Evolutionary conservation across 2,113 vertebrate genomes (phyloP).

Genomic region (Brachyhypopomus gauderio): DNA sequence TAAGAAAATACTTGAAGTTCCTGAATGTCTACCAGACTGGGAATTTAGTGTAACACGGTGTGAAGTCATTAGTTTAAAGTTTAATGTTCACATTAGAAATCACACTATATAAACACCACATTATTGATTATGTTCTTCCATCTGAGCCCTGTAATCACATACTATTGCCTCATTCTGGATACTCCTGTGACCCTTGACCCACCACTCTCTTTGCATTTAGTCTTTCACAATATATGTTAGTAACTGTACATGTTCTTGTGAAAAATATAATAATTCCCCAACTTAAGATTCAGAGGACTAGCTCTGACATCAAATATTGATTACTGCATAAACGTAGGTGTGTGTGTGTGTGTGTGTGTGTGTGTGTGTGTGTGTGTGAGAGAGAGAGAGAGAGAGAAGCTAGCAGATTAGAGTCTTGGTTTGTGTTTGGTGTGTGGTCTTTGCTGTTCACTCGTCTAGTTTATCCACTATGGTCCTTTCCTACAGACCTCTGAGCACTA

Average conservation of each 20-base stretch:
- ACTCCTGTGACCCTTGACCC: neutral
- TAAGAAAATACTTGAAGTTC: no score
- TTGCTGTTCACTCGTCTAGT: neutral
- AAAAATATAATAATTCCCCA: neutral
- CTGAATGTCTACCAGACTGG: no score
- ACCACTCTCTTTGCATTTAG: neutral
- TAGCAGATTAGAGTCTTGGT: constrained; percentile 4
- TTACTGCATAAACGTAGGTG: neutral
- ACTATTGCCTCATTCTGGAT: constrained; percentile 14
- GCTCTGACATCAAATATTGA: no score
- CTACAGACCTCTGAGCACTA: neutral
- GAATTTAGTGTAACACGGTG: no score
- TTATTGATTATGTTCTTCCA: neutral
- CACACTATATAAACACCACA: constrained; percentile 41
- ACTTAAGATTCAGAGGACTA: no score
- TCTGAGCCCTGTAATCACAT: neutral
- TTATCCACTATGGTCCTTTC: neutral
- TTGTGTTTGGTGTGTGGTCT: constrained; percentile 8
- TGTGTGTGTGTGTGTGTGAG: constrained; percentile 14
- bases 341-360: constrained; percentile 15
- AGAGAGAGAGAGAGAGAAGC: no score
- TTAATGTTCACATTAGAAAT: constrained; percentile 45
- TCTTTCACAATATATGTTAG: neutral
- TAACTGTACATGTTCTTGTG: no score
- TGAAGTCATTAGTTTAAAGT: constrained; percentile 39